A percentile compares a stretch with the other conserved stretches of the same genome.
Evolutionary conservation across 2,888 invertebrate genomes (phyloP).

Genomic region (Pecten maximus): DNA sequence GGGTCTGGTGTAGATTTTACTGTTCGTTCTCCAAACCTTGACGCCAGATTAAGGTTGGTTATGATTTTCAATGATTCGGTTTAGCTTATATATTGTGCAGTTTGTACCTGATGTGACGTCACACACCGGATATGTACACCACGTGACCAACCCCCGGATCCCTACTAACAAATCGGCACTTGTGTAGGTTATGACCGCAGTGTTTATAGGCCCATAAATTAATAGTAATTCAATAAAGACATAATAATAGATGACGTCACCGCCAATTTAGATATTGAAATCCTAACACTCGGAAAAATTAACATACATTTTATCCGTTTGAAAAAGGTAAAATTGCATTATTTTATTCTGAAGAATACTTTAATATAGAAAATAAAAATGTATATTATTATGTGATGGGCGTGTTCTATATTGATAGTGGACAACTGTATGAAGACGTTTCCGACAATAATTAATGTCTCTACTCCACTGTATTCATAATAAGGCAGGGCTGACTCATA

Average conservation of each 20-base stretch:
- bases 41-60: not conserved
- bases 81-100: not conserved
- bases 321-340: too few species aligned
- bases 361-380: not conserved
- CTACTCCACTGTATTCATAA: not conserved
- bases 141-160: not conserved
- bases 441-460: not conserved
- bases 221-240: not conserved
- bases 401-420: not conserved
- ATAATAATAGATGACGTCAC: not conserved
- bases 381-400: not conserved
- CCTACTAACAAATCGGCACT: not conserved
- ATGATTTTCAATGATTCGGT: not conserved
- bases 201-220: not conserved
- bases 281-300: not conserved
- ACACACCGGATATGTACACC: conserved; percentile 23
- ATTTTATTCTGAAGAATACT: not conserved
- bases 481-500: not conserved
- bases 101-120: conserved; percentile 8
- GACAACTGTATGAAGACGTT: not conserved
- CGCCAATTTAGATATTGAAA: not conserved
- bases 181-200: not conserved
- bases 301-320: too few species aligned
- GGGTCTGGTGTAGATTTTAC: not conserved
- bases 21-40: not conserved